Conservation (phyloP, 2,888 invertebrate species). For the Osedax frankpressi region DNA sequence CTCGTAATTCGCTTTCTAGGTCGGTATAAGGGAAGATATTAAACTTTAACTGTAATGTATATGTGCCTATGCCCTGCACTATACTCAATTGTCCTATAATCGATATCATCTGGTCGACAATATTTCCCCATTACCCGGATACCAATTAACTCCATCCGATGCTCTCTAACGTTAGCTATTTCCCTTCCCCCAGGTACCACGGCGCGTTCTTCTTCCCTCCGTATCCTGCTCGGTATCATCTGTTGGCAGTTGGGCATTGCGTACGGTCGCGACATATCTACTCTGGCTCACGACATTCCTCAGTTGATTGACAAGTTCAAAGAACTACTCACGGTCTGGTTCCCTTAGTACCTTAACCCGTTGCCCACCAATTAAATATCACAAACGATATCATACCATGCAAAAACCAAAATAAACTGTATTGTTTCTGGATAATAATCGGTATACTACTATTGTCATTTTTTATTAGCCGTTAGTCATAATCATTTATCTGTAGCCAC, state of each 20-base stretch:
- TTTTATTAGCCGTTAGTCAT: too few relatives aligned
- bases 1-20: slow-evolving; percentile 28
- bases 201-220: slow-evolving; percentile 28
- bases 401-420: too few relatives aligned
- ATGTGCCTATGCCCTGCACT: too few relatives aligned
- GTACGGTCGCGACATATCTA: slow-evolving; percentile 21
- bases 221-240: slow-evolving; percentile 27
- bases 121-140: background rate
- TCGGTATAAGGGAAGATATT: background rate
- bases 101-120: background rate
- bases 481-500: too few relatives aligned
- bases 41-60: too few relatives aligned
- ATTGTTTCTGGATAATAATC: too few relatives aligned
- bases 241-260: slow-evolving; percentile 29
- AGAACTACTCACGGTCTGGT: slow-evolving; percentile 27
- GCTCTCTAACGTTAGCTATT: too few relatives aligned
- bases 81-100: background rate
- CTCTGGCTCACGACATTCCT: slow-evolving; percentile 28
- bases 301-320: slow-evolving; percentile 28
- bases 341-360: background rate
- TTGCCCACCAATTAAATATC: background rate
- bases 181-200: slow-evolving; percentile 28
- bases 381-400: background rate
- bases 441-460: too few relatives aligned
- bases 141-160: too few relatives aligned